Evolutionary conservation across 2,797 vertebrate species (phyloP), one percentile per base, ranked within the genome.

Genomic region (Urocyon cinereoargenteus): DNA sequence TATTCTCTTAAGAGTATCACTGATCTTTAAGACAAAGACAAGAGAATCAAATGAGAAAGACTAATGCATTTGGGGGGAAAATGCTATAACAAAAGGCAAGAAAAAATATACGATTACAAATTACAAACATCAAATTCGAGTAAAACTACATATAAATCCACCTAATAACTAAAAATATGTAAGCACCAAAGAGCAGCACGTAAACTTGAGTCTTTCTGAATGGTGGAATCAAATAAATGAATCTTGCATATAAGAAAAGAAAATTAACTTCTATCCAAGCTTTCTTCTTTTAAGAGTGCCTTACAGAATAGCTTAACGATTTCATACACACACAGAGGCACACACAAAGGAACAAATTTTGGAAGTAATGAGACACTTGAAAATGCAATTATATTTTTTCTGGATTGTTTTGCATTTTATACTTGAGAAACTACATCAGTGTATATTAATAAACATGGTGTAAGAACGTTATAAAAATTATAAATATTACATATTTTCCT

Each of bases 341-440:
- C 8, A 57, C 14, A 89, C 21, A 96, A 89, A 94, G 11, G 4
- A 89, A 81, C 5, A 53, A 72, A 45, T 75, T 79, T 75, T n/a
- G 81, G 18, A 95, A 92, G 75, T n/a, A 94, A 78, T 68, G n/a
- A 77, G n/a, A 87, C 5, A 55, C n/a, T 62, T 3, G 95, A 86
- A 73, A 90, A n/a, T n/a, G 49, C 0, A 22, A 91, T 79, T 84
- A 24, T 36, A 45, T 92, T 45, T 75, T 85, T 82, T 81, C 49
- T 90, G n/a, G 93, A 81, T 66, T 89, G 22, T 64, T 94, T 82
- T 87, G 85, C 62, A 72, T 70, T 94, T 84, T 82, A 18, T 77
- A 49, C 15, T 40, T 45, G 64, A 86, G 85, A 79, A 93, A 62
- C 49, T 26, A 24, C 40, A 92, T 51, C 15, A 31, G 5, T 64